phyloP scores from a whole-genome alignment of 92 coral and sea anemone genomes.

The Pocillopora meandrina region DNA sequence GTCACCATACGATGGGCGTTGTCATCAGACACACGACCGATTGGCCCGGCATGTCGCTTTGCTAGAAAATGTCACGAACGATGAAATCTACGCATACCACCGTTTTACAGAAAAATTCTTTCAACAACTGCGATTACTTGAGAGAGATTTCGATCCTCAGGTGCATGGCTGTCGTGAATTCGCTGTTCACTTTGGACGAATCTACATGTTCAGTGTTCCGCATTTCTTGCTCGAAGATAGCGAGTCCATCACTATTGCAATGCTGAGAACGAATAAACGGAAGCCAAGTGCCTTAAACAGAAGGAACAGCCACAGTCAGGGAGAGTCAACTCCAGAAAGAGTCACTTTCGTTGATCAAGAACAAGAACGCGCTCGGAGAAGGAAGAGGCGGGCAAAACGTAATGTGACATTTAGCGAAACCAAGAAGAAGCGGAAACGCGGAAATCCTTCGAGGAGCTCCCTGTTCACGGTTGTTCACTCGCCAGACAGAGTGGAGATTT shows the following conservation, averaged over 20 bases:
- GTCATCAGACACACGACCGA: slow-evolving; percentile 93
- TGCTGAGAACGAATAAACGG: slow-evolving; percentile 66
- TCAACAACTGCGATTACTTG: slow-evolving; percentile 74
- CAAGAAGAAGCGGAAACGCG: slow-evolving; percentile 54
- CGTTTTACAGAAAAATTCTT: slow-evolving; percentile 79
- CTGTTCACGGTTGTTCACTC: slow-evolving; percentile 73
- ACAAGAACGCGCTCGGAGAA: slow-evolving; percentile 10
- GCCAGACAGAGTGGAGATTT: slow-evolving; percentile 42
- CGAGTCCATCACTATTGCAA: slow-evolving; percentile 80
- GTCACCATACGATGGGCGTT: slow-evolving; percentile 83
- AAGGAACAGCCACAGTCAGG: too few relatives aligned
- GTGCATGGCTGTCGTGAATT: slow-evolving; percentile 84
- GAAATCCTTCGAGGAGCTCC: slow-evolving; percentile 81
- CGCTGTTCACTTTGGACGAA: slow-evolving; percentile 90
- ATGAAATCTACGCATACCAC: slow-evolving; percentile 44
- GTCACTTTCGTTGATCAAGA: neutral
- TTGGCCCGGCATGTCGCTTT: slow-evolving; percentile 61
- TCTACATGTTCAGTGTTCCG: slow-evolving; percentile 87
- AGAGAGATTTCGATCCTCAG: slow-evolving; percentile 72
- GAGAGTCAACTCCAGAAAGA: neutral
- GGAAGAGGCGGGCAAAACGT: slow-evolving; percentile 17
- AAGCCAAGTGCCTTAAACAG: neutral
- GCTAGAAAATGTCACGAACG: neutral
- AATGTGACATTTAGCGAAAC: neutral
- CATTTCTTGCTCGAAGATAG: slow-evolving; percentile 84